Percentiles rank a stretch among this genome's conserved stretches.
These are phyloP conservation scores for Pseudomyrmex flavicornis DNA, from an alignment of 1,140 invertebrate species.

Conservation along the genomic window DNA sequence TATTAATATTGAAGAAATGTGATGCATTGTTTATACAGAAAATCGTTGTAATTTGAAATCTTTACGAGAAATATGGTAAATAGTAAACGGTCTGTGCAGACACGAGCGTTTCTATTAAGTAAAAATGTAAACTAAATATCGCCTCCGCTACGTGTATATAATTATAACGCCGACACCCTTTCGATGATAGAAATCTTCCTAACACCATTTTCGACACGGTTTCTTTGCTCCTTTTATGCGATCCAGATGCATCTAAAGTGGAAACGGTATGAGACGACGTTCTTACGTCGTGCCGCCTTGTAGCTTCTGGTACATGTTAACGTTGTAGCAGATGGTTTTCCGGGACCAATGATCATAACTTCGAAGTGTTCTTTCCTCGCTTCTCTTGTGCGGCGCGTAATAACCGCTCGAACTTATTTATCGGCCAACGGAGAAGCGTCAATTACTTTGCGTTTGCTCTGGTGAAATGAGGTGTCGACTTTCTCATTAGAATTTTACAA, in stretches of 20 bases:
- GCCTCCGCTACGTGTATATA: slow-evolving; percentile 58
- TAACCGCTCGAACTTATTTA: slow-evolving; percentile 73
- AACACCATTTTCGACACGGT: slow-evolving; percentile 31
- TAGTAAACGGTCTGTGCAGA: slow-evolving; percentile 16
- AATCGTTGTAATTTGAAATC: background rate
- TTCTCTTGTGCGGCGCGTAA: slow-evolving; percentile 40
- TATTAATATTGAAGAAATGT: background rate
- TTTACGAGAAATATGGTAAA: background rate
- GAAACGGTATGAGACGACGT: slow-evolving; percentile 15
- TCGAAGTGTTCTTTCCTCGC: slow-evolving; percentile 43
- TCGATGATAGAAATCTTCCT: slow-evolving; percentile 70
- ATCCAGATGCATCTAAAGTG: slow-evolving; percentile 73
- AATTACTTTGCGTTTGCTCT: slow-evolving; percentile 58
- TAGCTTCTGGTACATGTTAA: slow-evolving; percentile 69
- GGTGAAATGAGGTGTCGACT: slow-evolving; percentile 61
- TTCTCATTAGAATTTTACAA: slow-evolving; percentile 72
- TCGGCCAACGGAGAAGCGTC: slow-evolving; percentile 71
- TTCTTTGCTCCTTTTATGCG: slow-evolving; percentile 71
- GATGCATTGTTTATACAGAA: background rate
- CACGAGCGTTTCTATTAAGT: slow-evolving; percentile 16
- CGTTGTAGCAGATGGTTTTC: slow-evolving; percentile 64
- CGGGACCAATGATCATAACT: slow-evolving; percentile 66
- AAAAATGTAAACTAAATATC: slow-evolving; percentile 65
- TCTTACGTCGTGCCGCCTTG: slow-evolving; percentile 51
- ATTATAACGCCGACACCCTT: slow-evolving; percentile 58